These are phyloP conservation scores for Andrena hattorfiana DNA, from an alignment of 2,888 invertebrate genomes.

Conservation along the genomic window DNA sequence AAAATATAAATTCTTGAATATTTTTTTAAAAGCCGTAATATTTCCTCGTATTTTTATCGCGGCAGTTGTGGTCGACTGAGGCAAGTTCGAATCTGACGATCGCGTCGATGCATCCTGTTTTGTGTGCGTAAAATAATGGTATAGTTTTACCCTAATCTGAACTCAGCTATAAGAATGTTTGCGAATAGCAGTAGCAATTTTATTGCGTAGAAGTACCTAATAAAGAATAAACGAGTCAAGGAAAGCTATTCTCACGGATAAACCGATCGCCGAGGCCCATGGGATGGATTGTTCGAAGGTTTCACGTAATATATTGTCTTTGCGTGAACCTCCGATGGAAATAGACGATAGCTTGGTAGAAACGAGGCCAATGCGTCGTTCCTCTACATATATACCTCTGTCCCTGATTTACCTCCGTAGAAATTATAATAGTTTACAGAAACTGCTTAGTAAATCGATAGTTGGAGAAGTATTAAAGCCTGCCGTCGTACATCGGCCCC, in stretches of 20 bases:
- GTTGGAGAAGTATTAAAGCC: neutral
- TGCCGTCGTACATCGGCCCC: constrained; percentile 56
- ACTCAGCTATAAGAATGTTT: neutral
- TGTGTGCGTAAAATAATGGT: too few species aligned
- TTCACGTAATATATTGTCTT: constrained; percentile 54
- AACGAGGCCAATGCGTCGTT: neutral
- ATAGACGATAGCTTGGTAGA: neutral
- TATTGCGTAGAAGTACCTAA: neutral
- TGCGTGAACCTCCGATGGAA: constrained; percentile 43
- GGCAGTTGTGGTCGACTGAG: too few species aligned
- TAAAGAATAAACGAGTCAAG: neutral
- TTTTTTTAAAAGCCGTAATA: too few species aligned
- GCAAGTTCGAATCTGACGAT: too few species aligned
- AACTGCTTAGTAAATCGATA: constrained; percentile 2
- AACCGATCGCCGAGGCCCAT: constrained; percentile 28
- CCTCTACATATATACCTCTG: neutral
- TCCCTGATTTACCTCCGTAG: neutral
- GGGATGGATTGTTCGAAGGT: constrained; percentile 11
- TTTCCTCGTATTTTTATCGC: too few species aligned
- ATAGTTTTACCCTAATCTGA: too few species aligned
- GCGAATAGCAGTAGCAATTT: neutral
- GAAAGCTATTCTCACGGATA: constrained; percentile 45
- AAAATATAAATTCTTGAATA: too few species aligned
- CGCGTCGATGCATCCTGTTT: too few species aligned
- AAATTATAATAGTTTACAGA: neutral